Conservation (phyloP, 2,888 invertebrate species). For the Idaea straminata region DNA sequence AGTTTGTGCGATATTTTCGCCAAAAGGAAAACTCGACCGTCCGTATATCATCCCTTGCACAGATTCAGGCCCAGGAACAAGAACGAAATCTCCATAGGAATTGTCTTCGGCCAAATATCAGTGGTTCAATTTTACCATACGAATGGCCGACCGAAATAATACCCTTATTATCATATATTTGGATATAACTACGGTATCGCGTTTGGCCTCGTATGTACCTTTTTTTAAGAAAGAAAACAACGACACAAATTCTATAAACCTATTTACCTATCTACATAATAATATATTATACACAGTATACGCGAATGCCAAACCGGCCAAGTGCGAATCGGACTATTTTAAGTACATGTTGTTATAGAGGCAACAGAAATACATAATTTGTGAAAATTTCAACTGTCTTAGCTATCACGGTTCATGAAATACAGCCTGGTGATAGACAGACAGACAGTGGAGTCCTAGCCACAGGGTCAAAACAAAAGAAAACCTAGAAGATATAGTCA, state of each 20-base stretch:
- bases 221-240: slow-evolving; percentile 50
- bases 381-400: too few species aligned
- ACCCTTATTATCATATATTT: slow-evolving; percentile 71
- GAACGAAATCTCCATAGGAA: slow-evolving; percentile 77
- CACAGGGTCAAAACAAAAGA: too few species aligned
- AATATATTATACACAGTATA: too few species aligned
- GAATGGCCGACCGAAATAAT: slow-evolving; percentile 76
- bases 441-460: too few species aligned
- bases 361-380: too few species aligned
- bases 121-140: slow-evolving; percentile 74
- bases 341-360: too few species aligned
- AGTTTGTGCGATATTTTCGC: slow-evolving; percentile 51
- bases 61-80: slow-evolving; percentile 74
- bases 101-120: slow-evolving; percentile 73
- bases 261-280: slow-evolving; percentile 23
- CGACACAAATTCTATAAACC: slow-evolving; percentile 44
- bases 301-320: too few species aligned
- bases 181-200: slow-evolving; percentile 45
- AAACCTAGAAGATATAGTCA: too few species aligned
- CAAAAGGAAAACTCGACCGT: slow-evolving; percentile 52
- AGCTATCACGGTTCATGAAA: too few species aligned
- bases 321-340: slow-evolving; percentile 37
- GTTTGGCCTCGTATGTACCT: slow-evolving; percentile 51
- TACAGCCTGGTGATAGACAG: too few species aligned
- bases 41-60: slow-evolving; percentile 68